Evolutionary conservation across 2,888 invertebrate genomes (phyloP), one percentile per base, ranked within the genome.

Genomic region (Teinopalpus imperialis): DNA sequence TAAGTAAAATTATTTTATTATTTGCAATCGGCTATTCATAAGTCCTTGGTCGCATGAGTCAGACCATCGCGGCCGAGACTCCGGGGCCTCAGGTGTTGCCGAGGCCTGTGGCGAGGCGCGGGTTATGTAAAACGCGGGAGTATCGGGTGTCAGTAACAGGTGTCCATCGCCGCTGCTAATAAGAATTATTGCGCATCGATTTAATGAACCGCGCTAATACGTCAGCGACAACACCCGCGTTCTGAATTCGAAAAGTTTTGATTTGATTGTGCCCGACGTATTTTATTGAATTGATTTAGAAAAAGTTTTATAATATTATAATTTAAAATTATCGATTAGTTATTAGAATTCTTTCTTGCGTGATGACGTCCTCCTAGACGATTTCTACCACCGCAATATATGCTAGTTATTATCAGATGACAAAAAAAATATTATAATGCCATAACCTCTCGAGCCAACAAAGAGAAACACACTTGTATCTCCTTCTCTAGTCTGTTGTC

Each of bases 111-210:
- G 45, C 49, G 43, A 39, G 24, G 54, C 56, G 46, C 56, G 49
- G 56, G 54, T 59, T 58, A 59, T 59, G 57, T 61, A 63, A 57
- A 59, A 49, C 52, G 51, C 42, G 48, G 32, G 14, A 14, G 55
- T 62, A 54, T 63, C 62, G 52, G 53, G 53, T 63, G 49, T 57
- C 63, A 53, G 39, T 45, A 53, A 59, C 63, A 63, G 63, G 63
- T 63, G 63, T 61, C 53, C 53, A 52, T 54, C 48, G 50, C 42
- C 35, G 50, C 53, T 52, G 53, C 53, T 57, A 57, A 56, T 56
- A 56, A 60, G 52, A 59, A 57, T 62, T 61, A 60, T 55, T 56
- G 56, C 59, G 57, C 60, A 50, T 52, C 47, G 39, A 48, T 49
- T 43, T 41, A 35, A 35, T 41, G n/a, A 41, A 45, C 14, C 45